These are phyloP conservation scores for Coenonympha arcania DNA, from an alignment of 2,888 invertebrate species.

Conservation along the genomic window DNA sequence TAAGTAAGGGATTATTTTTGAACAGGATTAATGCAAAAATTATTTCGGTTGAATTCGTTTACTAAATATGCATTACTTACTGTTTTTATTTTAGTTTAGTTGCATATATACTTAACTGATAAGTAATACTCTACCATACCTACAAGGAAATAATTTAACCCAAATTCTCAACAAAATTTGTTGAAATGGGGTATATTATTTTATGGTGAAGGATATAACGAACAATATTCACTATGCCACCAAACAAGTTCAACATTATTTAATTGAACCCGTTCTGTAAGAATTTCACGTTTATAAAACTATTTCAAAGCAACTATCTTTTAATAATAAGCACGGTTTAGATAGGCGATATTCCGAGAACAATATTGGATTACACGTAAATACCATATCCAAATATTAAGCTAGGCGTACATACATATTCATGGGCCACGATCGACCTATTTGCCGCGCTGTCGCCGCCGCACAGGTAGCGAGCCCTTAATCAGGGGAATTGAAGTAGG, in stretches of 20 bases:
- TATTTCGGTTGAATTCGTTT: slow-evolving; percentile 15
- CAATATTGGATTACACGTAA: slow-evolving; percentile 25
- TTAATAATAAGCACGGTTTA: slow-evolving; percentile 2
- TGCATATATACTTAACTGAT: too few relatives aligned
- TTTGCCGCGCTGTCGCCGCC: slow-evolving; percentile 60
- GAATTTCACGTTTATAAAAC: too few relatives aligned
- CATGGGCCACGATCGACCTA: slow-evolving; percentile 56
- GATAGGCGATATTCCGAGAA: slow-evolving; percentile 16
- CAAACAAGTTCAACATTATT: too few relatives aligned
- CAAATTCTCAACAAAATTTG: too few relatives aligned
- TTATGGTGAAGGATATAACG: too few relatives aligned
- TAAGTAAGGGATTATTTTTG: slow-evolving; percentile 22
- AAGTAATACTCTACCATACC: too few relatives aligned
- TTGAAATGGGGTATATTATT: too few relatives aligned
- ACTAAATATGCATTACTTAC: not conserved
- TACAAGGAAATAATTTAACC: too few relatives aligned
- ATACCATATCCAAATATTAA: slow-evolving; percentile 45
- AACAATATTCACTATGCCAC: too few relatives aligned
- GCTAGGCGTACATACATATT: slow-evolving; percentile 53
- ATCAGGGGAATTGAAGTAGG: slow-evolving; percentile 63
- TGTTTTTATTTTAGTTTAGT: not conserved
- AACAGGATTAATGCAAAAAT: slow-evolving; percentile 22
- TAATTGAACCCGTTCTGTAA: too few relatives aligned
- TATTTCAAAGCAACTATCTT: not conserved
- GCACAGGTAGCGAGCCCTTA: slow-evolving; percentile 48